These are phyloP conservation scores for Pelecanus crispus DNA, from an alignment of 2,113 vertebrate genomes.

Conservation along the genomic window DNA sequence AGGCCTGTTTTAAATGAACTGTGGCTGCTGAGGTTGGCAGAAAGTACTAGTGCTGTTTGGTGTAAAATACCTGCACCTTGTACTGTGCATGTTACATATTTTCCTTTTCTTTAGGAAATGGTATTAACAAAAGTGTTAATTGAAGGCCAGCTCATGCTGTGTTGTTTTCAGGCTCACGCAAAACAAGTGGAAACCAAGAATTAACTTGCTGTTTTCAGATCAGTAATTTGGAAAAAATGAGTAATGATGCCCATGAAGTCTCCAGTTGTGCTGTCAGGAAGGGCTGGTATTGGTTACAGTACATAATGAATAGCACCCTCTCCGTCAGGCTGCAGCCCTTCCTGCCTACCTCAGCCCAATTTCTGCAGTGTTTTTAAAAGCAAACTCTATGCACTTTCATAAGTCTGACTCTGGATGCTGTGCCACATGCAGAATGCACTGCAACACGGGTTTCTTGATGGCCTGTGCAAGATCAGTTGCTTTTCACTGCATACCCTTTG, in stretches of 20 bases:
- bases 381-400: not conserved
- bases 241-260: not conserved
- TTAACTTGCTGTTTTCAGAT: not conserved
- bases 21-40: not conserved
- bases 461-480: not conserved
- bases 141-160: not conserved
- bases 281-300: not conserved
- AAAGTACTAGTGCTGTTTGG: not conserved
- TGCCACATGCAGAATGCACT: not conserved
- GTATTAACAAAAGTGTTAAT: not conserved
- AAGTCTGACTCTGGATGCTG: not conserved
- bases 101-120: not conserved
- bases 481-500: not conserved
- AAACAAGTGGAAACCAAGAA: not conserved
- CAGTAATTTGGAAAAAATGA: not conserved
- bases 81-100: not conserved
- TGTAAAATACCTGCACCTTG: not conserved
- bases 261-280: not conserved
- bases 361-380: not conserved
- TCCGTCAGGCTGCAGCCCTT: not conserved
- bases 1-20: not conserved
- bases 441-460: not conserved
- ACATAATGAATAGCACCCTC: not conserved
- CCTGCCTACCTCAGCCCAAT: not conserved
- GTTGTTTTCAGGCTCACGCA: constrained; percentile 2